These are phyloP conservation scores for Hirtodrosophila confusa DNA, from an alignment of 2,888 invertebrate genomes.

Conservation along the genomic window DNA sequence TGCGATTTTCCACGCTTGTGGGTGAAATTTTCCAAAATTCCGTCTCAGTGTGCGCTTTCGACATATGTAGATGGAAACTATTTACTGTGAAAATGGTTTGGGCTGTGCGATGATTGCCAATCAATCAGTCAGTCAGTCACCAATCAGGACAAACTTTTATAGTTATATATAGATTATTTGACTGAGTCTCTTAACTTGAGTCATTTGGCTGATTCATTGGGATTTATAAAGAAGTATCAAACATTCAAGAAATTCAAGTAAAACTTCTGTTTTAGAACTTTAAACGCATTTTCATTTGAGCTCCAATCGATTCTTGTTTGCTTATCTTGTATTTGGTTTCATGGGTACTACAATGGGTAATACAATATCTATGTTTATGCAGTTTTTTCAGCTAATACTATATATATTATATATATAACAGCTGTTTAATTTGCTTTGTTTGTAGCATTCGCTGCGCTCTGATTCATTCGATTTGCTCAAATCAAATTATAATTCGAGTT, in stretches of 20 bases:
- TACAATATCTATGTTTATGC: slow-evolving; percentile 7
- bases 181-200: too few relatives aligned
- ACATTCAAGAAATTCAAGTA: not conserved
- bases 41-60: too few relatives aligned
- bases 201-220: too few relatives aligned
- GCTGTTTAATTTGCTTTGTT: slow-evolving; percentile 9
- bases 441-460: slow-evolving; percentile 28
- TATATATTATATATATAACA: not conserved
- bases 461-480: slow-evolving; percentile 41
- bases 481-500: slow-evolving; percentile 16
- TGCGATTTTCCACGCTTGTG: too few relatives aligned
- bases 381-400: not conserved
- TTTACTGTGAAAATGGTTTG: too few relatives aligned
- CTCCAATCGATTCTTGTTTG: slow-evolving; percentile 3
- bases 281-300: not conserved
- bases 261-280: not conserved
- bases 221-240: too few relatives aligned
- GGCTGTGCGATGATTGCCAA: too few relatives aligned
- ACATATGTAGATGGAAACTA: too few relatives aligned
- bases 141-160: too few relatives aligned
- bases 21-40: too few relatives aligned
- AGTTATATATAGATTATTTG: too few relatives aligned
- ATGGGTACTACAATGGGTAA: slow-evolving; percentile 5
- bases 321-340: not conserved
- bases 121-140: too few relatives aligned